Evolutionary conservation across 2,888 invertebrate genomes (phyloP).

Genomic region (Melanotus villosus): DNA sequence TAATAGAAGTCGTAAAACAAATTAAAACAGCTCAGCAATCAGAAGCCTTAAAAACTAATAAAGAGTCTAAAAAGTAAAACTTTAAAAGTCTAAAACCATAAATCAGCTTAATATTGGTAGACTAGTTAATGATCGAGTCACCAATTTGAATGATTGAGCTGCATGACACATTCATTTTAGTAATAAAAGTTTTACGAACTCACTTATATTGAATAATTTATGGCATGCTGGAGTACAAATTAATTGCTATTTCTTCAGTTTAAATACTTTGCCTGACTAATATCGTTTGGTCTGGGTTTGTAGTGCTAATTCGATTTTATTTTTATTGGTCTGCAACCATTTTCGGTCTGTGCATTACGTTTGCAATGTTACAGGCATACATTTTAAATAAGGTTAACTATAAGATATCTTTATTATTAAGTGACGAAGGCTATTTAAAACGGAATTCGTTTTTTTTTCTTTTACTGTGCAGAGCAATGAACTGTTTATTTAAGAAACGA

Average conservation of each 20-base stretch:
- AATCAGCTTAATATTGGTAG: background rate
- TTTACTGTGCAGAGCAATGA: too few species aligned
- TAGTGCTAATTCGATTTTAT: constrained; percentile 13
- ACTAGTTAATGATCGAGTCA: background rate
- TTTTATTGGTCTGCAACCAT: background rate
- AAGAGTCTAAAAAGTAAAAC: background rate
- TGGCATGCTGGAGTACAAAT: constrained; percentile 9
- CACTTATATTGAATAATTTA: constrained; percentile 19
- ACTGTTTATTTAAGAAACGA: too few species aligned
- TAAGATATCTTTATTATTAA: background rate
- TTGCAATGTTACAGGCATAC: background rate
- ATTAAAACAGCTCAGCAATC: too few species aligned
- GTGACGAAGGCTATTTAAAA: background rate
- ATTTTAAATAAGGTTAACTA: background rate
- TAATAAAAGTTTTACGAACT: constrained; percentile 14
- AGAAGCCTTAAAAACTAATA: background rate
- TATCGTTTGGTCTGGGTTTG: background rate
- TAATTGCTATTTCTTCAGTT: constrained; percentile 15
- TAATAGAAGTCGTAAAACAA: too few species aligned
- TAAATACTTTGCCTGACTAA: constrained; percentile 10
- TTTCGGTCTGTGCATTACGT: background rate
- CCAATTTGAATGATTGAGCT: constrained; percentile 3
- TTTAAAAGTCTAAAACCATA: background rate
- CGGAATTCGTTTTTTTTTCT: too few species aligned
- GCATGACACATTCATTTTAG: background rate